Base-by-base conservation (phyloP, 2,113 vertebrate genomes). In the Eurypyga helias region DNA sequence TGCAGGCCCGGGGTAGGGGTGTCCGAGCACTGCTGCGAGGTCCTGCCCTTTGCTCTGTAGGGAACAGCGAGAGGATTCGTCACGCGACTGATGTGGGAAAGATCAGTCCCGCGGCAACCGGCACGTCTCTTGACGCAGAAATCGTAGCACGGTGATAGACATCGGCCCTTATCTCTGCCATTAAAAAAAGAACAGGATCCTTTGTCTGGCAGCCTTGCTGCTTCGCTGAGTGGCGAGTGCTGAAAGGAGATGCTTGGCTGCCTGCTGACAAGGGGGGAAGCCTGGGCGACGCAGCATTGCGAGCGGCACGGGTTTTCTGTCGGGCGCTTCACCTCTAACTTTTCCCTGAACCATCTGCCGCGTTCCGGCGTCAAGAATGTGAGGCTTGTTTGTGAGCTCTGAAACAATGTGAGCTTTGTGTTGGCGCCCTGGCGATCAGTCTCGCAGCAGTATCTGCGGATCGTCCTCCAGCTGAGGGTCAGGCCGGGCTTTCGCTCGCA, bases 301-400 rank as follows among this genome's bases (percentile, higher is more conserved):
- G n/a, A 89, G 81, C 0, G 2, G 65, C 94, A 91, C 17, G 57
- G 77, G 83, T 89, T 94, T 96, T 95, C 69, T 96, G 89, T 79
- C 1, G 4, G 58, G 87, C 45, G 15, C 79, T 93, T 94, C 93
- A 94, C 94, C 94, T 96, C 87, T 48, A 91, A 76, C 83, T 95
- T 95, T 91, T 75, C 73, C 77, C 87, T 76, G 94, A 89, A 91
- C 94, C 96, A 96, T 97, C 96, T 96, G 96, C 96, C 93, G 81
- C 96, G 79, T 97, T 97, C 94, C 94, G 81, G 48, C 36, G 70
- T 89, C 77, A 71, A 55, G 95, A 95, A 95, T 94, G 89, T 60
- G 12, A 82, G 96, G 3, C 61, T 91, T 96, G 91, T 93, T 97
- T 96, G 91, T 93, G 87, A 95, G 73, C 89, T 83, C 57, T 48